A percentile compares a stretch with the other conserved stretches of the same genome.
Conservation (phyloP, 2,113 vertebrate genomes). For the Austrofundulus limnaeus region DNA sequence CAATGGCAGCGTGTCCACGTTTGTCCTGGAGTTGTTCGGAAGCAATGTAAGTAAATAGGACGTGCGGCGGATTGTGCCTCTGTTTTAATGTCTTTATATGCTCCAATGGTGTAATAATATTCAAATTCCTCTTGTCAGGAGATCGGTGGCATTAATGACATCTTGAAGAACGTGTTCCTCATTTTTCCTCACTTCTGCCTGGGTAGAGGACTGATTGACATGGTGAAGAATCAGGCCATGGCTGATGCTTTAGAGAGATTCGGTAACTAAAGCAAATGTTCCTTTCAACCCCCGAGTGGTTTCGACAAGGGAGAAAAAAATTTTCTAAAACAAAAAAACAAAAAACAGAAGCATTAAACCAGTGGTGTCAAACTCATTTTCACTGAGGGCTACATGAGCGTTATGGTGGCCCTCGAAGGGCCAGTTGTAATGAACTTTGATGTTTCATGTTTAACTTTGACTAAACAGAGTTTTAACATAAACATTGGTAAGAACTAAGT, state of each 20-base stretch:
- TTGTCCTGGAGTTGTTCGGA: constrained; percentile 96
- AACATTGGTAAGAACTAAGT: too few species aligned
- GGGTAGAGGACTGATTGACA: constrained; percentile 95
- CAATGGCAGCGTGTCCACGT: constrained; percentile 96
- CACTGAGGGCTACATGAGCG: too few species aligned
- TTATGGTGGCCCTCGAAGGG: too few species aligned
- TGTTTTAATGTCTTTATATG: neutral
- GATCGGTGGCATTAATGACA: constrained; percentile 93
- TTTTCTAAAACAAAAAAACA: neutral
- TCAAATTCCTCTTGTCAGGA: constrained; percentile 77
- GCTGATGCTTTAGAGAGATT: constrained; percentile 96
- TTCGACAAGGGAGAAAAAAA: neutral
- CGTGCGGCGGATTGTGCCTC: neutral
- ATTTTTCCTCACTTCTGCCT: constrained; percentile 99
- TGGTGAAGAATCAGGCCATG: constrained; percentile 99
- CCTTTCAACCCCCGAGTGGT: neutral
- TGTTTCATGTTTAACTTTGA: too few species aligned
- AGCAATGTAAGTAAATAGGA: constrained; percentile 82
- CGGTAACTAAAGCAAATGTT: constrained; percentile 75
- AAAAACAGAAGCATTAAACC: too few species aligned
- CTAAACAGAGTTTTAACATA: too few species aligned
- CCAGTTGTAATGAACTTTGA: too few species aligned
- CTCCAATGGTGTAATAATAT: neutral
- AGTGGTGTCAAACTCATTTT: too few species aligned
- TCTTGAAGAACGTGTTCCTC: constrained; percentile 96